phyloP scores from a whole-genome alignment of 2,888 invertebrate species.

The Drosophila putrida region DNA sequence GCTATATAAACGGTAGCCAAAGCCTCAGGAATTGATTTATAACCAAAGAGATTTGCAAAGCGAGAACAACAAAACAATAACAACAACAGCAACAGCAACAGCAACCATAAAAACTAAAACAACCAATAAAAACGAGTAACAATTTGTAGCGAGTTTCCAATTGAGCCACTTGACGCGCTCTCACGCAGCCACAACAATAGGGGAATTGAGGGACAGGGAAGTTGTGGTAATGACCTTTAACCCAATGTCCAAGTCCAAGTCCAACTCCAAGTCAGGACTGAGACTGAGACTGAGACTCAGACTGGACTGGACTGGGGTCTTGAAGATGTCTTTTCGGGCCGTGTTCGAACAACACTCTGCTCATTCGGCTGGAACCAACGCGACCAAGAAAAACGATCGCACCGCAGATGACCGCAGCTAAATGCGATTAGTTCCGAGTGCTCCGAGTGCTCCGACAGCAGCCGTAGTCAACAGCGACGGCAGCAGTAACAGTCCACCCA shows the following conservation, averaged over 20 bases:
- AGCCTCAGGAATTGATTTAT: conserved; percentile 73
- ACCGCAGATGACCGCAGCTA: conserved; percentile 84
- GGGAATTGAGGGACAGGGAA: background rate
- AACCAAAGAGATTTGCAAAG: conserved; percentile 68
- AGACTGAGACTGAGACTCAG: background rate
- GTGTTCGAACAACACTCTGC: conserved; percentile 37
- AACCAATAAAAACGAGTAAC: conserved; percentile 57
- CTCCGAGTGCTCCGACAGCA: conserved; percentile 72
- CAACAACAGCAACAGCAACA: conserved; percentile 28
- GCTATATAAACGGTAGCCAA: conserved; percentile 64
- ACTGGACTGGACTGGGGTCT: conserved; percentile 18
- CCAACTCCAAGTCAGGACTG: conserved; percentile 45
- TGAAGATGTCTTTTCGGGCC: conserved; percentile 13
- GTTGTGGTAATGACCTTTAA: conserved; percentile 76
- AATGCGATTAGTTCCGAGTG: conserved; percentile 83
- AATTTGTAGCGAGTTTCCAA: conserved; percentile 65
- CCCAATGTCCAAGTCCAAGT: conserved; percentile 63
- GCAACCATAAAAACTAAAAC: conserved; percentile 45
- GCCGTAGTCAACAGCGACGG: conserved; percentile 6
- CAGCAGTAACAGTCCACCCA: conserved; percentile 37
- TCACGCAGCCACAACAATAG: conserved; percentile 57
- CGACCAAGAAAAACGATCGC: conserved; percentile 73
- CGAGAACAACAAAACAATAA: conserved; percentile 32
- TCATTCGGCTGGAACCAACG: conserved; percentile 75
- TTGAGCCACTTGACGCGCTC: conserved; percentile 79